Evolutionary conservation across 37 sponge, comb jelly and placozoan genomes (phyloP).

Genomic region (Amphimedon queenslandica): DNA sequence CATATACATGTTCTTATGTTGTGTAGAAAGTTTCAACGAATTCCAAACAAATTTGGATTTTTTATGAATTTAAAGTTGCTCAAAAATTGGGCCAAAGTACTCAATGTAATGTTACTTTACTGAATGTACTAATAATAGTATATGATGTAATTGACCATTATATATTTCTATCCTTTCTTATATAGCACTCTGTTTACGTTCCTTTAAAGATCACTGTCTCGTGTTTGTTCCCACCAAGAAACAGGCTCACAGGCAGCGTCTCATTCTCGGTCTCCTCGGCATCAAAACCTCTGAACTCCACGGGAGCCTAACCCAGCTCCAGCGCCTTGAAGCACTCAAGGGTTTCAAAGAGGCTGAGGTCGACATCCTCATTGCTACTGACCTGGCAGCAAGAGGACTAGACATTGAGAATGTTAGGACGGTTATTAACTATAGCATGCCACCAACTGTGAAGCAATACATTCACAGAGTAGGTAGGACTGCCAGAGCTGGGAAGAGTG

Average conservation of each 20-base stretch:
- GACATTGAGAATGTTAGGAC: conserved; percentile 95
- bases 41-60: too few relatives aligned
- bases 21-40: too few relatives aligned
- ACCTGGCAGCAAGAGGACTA: conserved; percentile 93
- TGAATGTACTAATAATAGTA: not conserved
- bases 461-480: conserved; percentile 98
- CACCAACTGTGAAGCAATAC: conserved; percentile 88
- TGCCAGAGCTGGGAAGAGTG: conserved; percentile 89
- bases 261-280: conserved; percentile 83
- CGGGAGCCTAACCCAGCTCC: conserved; percentile 88
- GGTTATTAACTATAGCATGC: conserved; percentile 95
- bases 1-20: too few relatives aligned
- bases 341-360: conserved; percentile 78
- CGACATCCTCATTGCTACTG: conserved; percentile 88
- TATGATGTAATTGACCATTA: conserved; percentile 8
- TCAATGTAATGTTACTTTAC: not conserved
- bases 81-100: too few relatives aligned
- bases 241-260: conserved; percentile 78
- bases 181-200: conserved; percentile 84
- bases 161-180: not conserved
- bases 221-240: conserved; percentile 90
- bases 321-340: conserved; percentile 90
- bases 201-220: conserved; percentile 85
- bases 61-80: too few relatives aligned
- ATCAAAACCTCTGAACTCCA: conserved; percentile 89